Evolutionary conservation across 2,113 vertebrate species (phyloP), one percentile per base, ranked within the genome.

Genomic region (Panurus biarmicus): DNA sequence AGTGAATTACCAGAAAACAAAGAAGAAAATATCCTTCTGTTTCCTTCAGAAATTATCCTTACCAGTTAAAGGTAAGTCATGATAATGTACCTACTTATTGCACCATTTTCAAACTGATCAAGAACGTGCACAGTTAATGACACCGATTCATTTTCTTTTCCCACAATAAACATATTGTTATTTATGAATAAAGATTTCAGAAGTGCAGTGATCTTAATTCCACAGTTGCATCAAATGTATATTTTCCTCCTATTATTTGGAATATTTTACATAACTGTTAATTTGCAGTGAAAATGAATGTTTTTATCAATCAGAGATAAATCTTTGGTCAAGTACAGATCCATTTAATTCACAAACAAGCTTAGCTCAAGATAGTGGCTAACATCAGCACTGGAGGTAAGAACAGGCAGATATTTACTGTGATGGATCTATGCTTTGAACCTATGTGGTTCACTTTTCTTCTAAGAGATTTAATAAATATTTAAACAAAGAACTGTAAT

Each of bases 151-250:
- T 71, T 24, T 90, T 72, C 61, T 75, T 22, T 11, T 60, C 19
- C 11, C 26, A 53, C 33, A 92, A 44, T 10, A n/a, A 76, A 36
- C 9, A 13, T 21, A 36, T 2, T 70, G 33, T 19, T 72, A 56
- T 20, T 86, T 76, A 48, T 35, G 3, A 84, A 45, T 40, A 53
- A 83, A 38, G 7, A 12, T 56, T 66, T 64, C 1, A 79, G 42
- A 51, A 61, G 3, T 38, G 28, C 12, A 60, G 8, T 0, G 0
- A 36, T 29, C 25, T 45, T 61, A 73, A 73, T 31, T 31, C 18
- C 23, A 57, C 7, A 15, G 25, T 28, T 70, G 23, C 9, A 25
- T 40, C 15, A 29, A 31, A 14, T 20, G 10, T 19, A 26, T 31
- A 12, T 26, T 53, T 79, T 67, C 2, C 10, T 76, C 5, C 56